Percentiles rank a stretch among this genome's conserved stretches.
These are phyloP conservation scores for Drosophila cognata DNA, from an alignment of 2,888 invertebrate species.

Conservation along the genomic window DNA sequence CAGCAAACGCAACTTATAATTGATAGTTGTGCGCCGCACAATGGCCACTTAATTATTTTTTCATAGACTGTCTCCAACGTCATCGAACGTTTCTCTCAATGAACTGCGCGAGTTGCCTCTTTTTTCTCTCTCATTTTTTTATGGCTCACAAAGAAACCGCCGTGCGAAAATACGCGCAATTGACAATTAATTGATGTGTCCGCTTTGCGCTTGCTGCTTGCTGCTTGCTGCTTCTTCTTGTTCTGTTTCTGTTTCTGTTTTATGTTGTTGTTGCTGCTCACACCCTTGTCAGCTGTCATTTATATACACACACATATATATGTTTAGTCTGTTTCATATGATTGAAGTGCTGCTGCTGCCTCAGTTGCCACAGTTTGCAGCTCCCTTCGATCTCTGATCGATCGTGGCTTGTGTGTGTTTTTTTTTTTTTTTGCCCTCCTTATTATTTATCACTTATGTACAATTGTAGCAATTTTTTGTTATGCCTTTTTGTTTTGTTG, in stretches of 20 bases:
- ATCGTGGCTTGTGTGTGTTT: conserved; percentile 33
- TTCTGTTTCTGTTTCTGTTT: background rate
- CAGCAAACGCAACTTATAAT: conserved; percentile 56
- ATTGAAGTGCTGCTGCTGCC: conserved; percentile 65
- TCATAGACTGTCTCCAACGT: conserved; percentile 52
- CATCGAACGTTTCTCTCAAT: conserved; percentile 60
- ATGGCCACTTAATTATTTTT: conserved; percentile 79
- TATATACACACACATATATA: conserved; percentile 35
- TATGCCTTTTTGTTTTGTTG: conserved; percentile 18
- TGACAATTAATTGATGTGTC: conserved; percentile 82
- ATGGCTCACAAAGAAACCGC: conserved; percentile 71
- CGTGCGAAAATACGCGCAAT: conserved; percentile 81
- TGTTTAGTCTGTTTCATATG: conserved; percentile 53
- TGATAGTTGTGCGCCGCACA: conserved; percentile 67
- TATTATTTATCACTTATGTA: conserved; percentile 75
- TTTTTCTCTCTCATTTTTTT: conserved; percentile 29
- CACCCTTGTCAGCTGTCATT: conserved; percentile 80
- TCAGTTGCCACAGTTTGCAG: conserved; percentile 36
- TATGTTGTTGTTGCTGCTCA: conserved; percentile 53
- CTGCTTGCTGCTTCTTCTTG: conserved; percentile 14
- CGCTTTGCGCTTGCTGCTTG: conserved; percentile 62
- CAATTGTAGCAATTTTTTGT: conserved; percentile 56
- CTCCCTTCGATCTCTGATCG: conserved; percentile 52
- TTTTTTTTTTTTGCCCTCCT: conserved; percentile 49
- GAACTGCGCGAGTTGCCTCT: conserved; percentile 53